A percentile compares a stretch with the other conserved stretches of the same genome.
Evolutionary conservation across 2,888 invertebrate species (phyloP).

Genomic region (Listrodromus nycthemerus): DNA sequence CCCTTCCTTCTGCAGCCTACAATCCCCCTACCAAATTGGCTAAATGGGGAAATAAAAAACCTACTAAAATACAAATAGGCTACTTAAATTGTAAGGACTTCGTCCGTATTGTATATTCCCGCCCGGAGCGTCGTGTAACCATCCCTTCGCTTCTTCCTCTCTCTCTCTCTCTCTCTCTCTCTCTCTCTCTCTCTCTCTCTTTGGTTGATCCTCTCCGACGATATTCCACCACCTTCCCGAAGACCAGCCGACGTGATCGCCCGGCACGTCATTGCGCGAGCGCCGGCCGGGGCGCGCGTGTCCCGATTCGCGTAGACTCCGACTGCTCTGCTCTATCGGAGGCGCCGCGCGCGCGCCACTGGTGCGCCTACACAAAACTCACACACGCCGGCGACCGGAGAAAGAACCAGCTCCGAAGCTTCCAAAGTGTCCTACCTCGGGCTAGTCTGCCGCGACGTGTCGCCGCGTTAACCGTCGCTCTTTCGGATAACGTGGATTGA

Average conservation of each 20-base stretch:
- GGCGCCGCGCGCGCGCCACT: constrained; percentile 56
- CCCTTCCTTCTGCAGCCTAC: too few species aligned
- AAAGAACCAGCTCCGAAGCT: constrained; percentile 57
- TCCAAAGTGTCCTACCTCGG: constrained; percentile 73
- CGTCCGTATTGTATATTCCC: too few species aligned
- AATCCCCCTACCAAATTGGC: too few species aligned
- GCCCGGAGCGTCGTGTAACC: too few species aligned
- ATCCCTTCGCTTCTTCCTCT: constrained; percentile 1
- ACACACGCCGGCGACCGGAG: constrained; percentile 50
- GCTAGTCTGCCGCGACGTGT: constrained; percentile 76
- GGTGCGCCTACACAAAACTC: constrained; percentile 43
- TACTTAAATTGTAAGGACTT: too few species aligned
- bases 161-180: neutral
- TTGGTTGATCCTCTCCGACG: constrained; percentile 31
- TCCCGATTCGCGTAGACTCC: constrained; percentile 70
- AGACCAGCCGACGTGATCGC: constrained; percentile 50
- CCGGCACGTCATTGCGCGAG: constrained; percentile 76
- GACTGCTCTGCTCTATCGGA: constrained; percentile 52
- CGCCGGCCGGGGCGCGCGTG: constrained; percentile 75
- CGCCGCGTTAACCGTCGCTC: constrained; percentile 70
- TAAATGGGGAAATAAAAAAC: too few species aligned
- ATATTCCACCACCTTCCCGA: constrained; percentile 34
- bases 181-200: neutral
- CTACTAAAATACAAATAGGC: too few species aligned
- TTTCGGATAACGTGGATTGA: constrained; percentile 23